Evolutionary conservation across 1,140 invertebrate species (phyloP), one percentile per base, ranked within the genome.

Genomic region (Drosophila fuyamai): DNA sequence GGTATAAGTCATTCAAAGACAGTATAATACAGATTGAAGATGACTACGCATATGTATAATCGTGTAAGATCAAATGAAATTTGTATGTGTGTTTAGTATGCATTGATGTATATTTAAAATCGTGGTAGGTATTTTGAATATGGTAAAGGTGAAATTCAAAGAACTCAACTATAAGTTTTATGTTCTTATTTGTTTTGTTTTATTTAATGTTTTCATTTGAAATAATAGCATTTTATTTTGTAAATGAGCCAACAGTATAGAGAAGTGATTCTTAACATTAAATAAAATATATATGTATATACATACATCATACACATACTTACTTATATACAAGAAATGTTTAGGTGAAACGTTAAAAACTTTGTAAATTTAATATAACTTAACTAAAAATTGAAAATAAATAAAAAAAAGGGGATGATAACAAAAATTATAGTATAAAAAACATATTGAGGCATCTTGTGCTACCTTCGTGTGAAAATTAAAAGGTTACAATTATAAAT

Each of bases 141-240:
- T 86, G 83, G 83, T 73, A 86, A 83, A 86, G 83, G 83, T 86
- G 83, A 86, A 86, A 86, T 86, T 86, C 71, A 73, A 86, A 86
- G 83, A 86, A 86, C 83, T 88, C 72, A 83, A 83, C 79, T 86
- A 62, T 79, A 86, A 83, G 83, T 86, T 83, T 73, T 88, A 88
- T 38, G 83, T 88, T 86, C 71, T 83, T 60, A 75, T 63, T 71
- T 63, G 73, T 78, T 66, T 86, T 72, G 56, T 75, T 78, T 78
- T 58, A 66, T 59, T 76, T 61, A 36, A 50, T 63, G 55, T 68
- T 79, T 79, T 66, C 60, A 58, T 23, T 77, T 71, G 44, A 43
- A 48, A 73, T 46, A 61, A 60, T 60, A 58, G 41, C 54, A 47
- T 54, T 35, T 75, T 63, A 67, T 71, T 88, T 86, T 79, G 79